phyloP scores from a whole-genome alignment of 1,140 invertebrate genomes.

The Leptonema lineaticorne region DNA sequence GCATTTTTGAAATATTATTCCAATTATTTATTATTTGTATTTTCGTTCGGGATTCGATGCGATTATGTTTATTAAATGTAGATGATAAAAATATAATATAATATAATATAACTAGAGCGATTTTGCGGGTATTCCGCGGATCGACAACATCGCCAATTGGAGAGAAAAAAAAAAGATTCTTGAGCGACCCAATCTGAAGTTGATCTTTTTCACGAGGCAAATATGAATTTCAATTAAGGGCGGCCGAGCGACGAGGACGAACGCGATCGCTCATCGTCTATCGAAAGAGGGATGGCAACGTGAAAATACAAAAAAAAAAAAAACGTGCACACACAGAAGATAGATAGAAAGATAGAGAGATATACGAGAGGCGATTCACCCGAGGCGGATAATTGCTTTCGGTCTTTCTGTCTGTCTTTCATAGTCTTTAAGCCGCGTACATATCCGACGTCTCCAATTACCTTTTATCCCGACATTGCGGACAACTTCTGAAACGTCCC shows the following conservation, averaged over 20 bases:
- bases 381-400: slow-evolving; percentile 10
- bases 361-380: not conserved
- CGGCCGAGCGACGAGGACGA: not conserved
- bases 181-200: slow-evolving; percentile 6
- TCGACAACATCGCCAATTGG: not conserved
- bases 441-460: slow-evolving; percentile 31
- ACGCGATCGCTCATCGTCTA: not conserved
- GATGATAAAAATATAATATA: too few relatives aligned
- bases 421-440: slow-evolving; percentile 4
- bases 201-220: slow-evolving; percentile 3
- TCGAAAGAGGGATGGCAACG: too few relatives aligned
- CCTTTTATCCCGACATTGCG: slow-evolving; percentile 28
- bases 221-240: slow-evolving; percentile 21
- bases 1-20: too few relatives aligned
- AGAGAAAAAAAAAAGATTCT: too few relatives aligned
- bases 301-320: too few relatives aligned
- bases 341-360: not conserved
- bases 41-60: too few relatives aligned
- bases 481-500: not conserved
- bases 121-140: too few relatives aligned
- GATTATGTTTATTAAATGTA: too few relatives aligned
- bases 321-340: not conserved
- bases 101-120: too few relatives aligned
- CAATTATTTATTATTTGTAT: too few relatives aligned
- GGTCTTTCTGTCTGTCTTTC: not conserved